phyloP scores from a whole-genome alignment of 2,113 vertebrate genomes.

The Parus major region DNA sequence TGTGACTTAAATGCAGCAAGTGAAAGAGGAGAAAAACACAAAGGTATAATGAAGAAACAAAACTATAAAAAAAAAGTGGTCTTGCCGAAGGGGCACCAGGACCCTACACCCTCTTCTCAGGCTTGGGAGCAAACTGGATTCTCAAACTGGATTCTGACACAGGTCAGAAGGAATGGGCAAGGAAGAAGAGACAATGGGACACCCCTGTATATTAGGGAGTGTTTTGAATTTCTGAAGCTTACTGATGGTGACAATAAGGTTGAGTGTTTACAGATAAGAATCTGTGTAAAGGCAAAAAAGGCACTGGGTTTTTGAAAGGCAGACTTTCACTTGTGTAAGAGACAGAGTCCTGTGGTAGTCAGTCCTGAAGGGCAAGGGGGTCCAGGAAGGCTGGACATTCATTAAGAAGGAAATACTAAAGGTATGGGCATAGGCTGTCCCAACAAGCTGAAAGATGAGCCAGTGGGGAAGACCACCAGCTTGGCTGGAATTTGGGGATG shows the following conservation, averaged over 20 bases:
- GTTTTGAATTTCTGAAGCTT: not conserved
- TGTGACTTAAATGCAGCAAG: not conserved
- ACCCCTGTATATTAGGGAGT: not conserved
- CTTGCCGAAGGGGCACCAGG: not conserved
- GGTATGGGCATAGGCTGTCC: not conserved
- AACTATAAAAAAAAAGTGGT: not conserved
- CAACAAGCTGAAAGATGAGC: not conserved
- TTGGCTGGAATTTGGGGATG: not conserved
- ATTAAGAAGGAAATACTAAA: not conserved
- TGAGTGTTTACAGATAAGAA: not conserved
- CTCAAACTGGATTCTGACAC: not conserved
- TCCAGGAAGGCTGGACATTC: not conserved
- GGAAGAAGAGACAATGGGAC: not conserved
- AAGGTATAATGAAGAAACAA: not conserved
- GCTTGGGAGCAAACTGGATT: not conserved
- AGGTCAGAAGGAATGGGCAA: not conserved
- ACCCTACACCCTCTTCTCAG: not conserved
- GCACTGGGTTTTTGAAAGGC: not conserved
- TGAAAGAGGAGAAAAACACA: not conserved
- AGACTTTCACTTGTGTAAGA: not conserved
- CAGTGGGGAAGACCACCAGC: not conserved
- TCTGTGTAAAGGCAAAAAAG: not conserved
- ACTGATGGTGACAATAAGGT: not conserved
- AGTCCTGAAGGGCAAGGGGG: not conserved
- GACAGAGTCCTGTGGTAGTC: not conserved